A percentile compares a stretch with the other conserved stretches of the same genome.
phyloP scores from a whole-genome alignment of 37 sponge, comb jelly and placozoan genomes.

The Chondrosia reniformis region DNA sequence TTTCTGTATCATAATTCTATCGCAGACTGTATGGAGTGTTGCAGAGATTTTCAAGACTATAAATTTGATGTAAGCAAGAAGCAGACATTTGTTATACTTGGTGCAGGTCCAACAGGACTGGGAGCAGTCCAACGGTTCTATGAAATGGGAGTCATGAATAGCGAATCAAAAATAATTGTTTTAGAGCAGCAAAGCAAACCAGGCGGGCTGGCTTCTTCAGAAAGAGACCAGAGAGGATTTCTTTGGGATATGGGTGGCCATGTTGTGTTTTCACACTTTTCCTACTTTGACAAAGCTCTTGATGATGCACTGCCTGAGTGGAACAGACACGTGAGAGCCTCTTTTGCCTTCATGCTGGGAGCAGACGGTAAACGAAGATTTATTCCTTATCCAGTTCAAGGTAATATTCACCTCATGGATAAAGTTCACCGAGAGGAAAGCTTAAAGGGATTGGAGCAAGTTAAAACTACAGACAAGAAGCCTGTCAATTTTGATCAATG shows the following conservation, averaged over 20 bases:
- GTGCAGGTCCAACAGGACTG: conserved; percentile 45
- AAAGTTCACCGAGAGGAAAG: not conserved
- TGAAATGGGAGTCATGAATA: not conserved
- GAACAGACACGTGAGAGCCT: conserved; percentile 16
- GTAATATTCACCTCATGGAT: conserved; percentile 32
- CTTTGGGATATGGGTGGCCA: conserved; percentile 42
- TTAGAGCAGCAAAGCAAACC: conserved; percentile 20
- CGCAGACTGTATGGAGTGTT: no score
- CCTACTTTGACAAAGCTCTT: conserved; percentile 20
- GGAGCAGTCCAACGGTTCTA: conserved; percentile 27
- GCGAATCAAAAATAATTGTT: conserved; percentile 9
- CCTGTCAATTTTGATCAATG: conserved; percentile 43
- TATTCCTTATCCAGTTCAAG: conserved; percentile 45
- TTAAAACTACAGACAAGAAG: not conserved
- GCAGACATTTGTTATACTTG: conserved; percentile 29
- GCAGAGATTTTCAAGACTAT: no score
- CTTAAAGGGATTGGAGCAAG: conserved; percentile 26
- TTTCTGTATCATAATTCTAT: no score
- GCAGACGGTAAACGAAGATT: conserved; percentile 14
- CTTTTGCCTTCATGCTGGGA: conserved; percentile 41
- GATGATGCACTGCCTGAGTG: conserved; percentile 20
- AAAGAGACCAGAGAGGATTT: conserved; percentile 31
- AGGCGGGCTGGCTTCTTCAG: conserved; percentile 37
- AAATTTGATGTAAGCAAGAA: not conserved
- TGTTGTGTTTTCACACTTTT: conserved; percentile 44